These are phyloP conservation scores for Leucoptera coffeella DNA, from an alignment of 2,888 invertebrate genomes.

Conservation along the genomic window DNA sequence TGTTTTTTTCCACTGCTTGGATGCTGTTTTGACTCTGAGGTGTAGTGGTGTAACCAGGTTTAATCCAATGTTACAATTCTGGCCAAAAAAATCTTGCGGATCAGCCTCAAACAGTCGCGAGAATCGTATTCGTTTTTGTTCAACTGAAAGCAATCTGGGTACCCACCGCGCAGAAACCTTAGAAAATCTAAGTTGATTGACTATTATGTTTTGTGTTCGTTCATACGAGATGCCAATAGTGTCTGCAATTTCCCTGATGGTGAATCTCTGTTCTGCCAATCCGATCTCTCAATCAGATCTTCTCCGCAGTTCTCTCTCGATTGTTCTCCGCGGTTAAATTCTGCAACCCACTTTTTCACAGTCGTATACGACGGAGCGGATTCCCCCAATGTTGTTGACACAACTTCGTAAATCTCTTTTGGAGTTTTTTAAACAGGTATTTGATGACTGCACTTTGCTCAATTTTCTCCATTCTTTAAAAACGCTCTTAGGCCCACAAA, in stretches of 20 bases:
- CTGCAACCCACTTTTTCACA: slow-evolving; percentile 7
- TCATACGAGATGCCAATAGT: slow-evolving; percentile 6
- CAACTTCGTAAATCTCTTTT: background rate
- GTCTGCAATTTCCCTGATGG: slow-evolving; percentile 6
- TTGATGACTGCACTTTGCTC: background rate
- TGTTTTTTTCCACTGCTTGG: background rate
- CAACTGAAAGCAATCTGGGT: background rate
- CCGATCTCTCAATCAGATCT: slow-evolving; percentile 3
- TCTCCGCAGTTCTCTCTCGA: slow-evolving; percentile 5
- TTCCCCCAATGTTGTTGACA: slow-evolving; percentile 1
- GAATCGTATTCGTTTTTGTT: background rate
- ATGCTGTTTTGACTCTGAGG: background rate
- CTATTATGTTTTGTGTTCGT: slow-evolving; percentile 1
- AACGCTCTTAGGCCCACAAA: slow-evolving; percentile 8
- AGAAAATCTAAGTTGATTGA: background rate
- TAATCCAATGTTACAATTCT: background rate
- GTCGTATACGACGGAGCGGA: slow-evolving; percentile 7
- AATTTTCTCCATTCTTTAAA: slow-evolving; percentile 7
- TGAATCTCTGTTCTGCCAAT: slow-evolving; percentile 7
- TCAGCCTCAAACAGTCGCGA: background rate
- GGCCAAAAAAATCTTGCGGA: background rate
- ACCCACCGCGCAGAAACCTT: slow-evolving; percentile 2
- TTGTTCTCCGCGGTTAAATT: slow-evolving; percentile 8
- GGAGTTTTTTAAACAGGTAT: background rate
- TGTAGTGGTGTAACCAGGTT: background rate